These are phyloP conservation scores for Cerastoderma edule DNA, from an alignment of 2,888 invertebrate genomes.

Conservation along the genomic window DNA sequence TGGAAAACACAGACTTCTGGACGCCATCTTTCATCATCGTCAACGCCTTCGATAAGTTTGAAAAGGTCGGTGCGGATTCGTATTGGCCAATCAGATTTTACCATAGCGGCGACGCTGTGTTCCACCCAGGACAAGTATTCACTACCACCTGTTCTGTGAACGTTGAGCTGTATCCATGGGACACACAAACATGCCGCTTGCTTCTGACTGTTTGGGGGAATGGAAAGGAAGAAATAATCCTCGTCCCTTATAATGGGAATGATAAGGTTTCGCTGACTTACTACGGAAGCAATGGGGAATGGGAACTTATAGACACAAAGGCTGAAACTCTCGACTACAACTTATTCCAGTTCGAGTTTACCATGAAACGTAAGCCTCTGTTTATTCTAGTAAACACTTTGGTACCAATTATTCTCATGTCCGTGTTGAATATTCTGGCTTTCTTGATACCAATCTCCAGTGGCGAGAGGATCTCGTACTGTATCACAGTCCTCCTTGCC, in stretches of 20 bases:
- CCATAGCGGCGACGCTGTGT: constrained; percentile 7
- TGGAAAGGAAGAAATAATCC: constrained; percentile 14
- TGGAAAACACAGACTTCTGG: constrained; percentile 34
- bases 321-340: constrained; percentile 13
- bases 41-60: constrained; percentile 20
- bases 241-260: constrained; percentile 1
- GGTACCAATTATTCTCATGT: constrained; percentile 54
- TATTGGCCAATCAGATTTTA: constrained; percentile 9
- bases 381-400: constrained; percentile 55
- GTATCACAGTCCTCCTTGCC: constrained; percentile 57
- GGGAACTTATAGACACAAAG: constrained; percentile 32
- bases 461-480: constrained; percentile 55
- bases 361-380: constrained; percentile 39
- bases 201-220: constrained; percentile 30
- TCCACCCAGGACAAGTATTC: constrained; percentile 34
- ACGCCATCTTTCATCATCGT: constrained; percentile 32
- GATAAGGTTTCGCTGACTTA: constrained; percentile 8
- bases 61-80: constrained; percentile 9
- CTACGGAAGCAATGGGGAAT: constrained; percentile 46
- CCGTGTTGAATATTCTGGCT: constrained; percentile 48
- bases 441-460: constrained; percentile 56
- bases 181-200: constrained; percentile 37
- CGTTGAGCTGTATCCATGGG: constrained; percentile 36
- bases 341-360: neutral
- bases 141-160: constrained; percentile 33